These are phyloP conservation scores for Pangasius krempfi DNA, from an alignment of 2,797 vertebrate genomes.

Conservation along the genomic window DNA sequence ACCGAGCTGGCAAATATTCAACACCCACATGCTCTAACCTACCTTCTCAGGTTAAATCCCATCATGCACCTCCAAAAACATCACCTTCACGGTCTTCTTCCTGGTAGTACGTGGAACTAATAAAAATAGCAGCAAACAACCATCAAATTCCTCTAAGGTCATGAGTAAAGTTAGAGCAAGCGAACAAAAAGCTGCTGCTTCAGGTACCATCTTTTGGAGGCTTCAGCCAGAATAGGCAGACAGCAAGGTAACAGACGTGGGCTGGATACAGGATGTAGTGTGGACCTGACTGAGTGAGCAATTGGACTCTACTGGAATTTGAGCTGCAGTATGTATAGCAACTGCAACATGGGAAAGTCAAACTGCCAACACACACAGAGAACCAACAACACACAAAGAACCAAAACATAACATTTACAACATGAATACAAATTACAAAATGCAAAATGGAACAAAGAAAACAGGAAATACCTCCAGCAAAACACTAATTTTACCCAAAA, in stretches of 20 bases:
- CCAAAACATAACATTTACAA: background rate
- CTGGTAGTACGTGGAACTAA: constrained; percentile 9
- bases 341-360: background rate
- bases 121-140: constrained; percentile 23
- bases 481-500: background rate
- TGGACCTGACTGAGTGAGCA: background rate
- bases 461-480: background rate
- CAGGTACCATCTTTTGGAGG: background rate
- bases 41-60: constrained; percentile 10
- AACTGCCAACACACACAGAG: background rate
- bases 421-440: background rate
- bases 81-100: background rate
- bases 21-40: background rate
- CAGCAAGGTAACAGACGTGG: background rate
- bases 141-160: constrained; percentile 9
- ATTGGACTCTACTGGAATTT: background rate
- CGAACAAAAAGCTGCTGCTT: background rate
- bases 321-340: background rate
- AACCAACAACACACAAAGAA: background rate
- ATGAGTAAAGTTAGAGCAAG: background rate
- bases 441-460: background rate
- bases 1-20: background rate
- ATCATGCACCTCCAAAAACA: constrained; percentile 2
- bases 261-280: constrained; percentile 7
- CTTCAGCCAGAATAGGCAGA: background rate